Evolutionary conservation across 2,797 vertebrate species (phyloP).

Genomic region (Pyrocephalus nanus): DNA sequence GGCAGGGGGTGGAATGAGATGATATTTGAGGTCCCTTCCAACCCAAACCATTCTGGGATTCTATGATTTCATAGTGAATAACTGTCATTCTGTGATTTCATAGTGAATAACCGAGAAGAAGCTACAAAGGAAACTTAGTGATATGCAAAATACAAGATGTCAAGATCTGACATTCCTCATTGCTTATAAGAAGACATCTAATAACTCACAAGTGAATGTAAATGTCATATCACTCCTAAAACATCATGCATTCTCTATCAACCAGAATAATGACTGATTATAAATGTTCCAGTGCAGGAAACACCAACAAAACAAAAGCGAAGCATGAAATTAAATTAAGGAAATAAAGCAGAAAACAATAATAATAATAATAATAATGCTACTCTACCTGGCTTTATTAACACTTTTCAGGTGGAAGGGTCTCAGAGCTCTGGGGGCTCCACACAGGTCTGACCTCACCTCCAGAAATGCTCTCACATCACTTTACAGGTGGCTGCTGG

Average conservation of each 20-base stretch:
- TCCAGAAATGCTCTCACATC: background rate
- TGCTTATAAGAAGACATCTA: conserved; percentile 42
- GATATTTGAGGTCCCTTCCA: background rate
- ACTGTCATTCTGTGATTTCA: background rate
- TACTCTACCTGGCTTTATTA: background rate
- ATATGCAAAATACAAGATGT: conserved; percentile 52
- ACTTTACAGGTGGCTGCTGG: background rate
- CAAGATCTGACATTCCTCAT: conserved; percentile 39
- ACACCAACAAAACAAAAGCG: conserved; percentile 20
- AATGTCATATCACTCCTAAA: conserved; percentile 60
- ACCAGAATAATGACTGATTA: conserved; percentile 61
- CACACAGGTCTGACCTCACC: background rate
- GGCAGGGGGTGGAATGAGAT: background rate
- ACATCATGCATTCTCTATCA: conserved; percentile 14
- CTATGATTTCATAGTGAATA: background rate
- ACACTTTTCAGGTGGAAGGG: background rate
- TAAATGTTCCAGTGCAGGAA: conserved; percentile 11
- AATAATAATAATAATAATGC: too few species aligned
- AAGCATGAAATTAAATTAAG: conserved; percentile 35
- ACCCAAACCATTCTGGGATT: background rate
- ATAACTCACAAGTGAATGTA: conserved; percentile 57
- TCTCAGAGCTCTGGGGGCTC: background rate
- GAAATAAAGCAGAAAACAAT: background rate
- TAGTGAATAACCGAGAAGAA: background rate
- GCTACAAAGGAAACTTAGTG: background rate